These are phyloP conservation scores for Morelia viridis DNA, from an alignment of 2,797 vertebrate species.

Conservation along the genomic window DNA sequence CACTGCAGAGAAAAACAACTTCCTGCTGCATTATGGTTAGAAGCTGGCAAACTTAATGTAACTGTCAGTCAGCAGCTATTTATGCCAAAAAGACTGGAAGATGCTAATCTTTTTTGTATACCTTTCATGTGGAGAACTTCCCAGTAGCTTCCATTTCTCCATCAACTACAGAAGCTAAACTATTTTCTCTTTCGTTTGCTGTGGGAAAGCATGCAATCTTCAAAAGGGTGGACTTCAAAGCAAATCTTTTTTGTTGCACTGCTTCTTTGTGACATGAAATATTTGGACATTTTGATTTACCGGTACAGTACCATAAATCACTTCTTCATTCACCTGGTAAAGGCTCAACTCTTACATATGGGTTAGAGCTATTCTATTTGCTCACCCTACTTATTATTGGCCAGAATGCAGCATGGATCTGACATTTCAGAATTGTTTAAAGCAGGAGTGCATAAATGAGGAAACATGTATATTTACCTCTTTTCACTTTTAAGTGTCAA, in stretches of 20 bases:
- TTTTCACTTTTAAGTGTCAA: neutral
- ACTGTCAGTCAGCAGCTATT: neutral
- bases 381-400: neutral
- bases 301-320: neutral
- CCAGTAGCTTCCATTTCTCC: neutral
- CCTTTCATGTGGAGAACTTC: neutral
- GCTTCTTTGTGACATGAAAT: neutral
- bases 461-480: neutral
- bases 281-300: neutral
- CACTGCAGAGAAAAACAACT: conserved; percentile 2
- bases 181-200: neutral
- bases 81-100: neutral
- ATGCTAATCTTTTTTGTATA: no score
- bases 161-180: neutral
- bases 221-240: neutral
- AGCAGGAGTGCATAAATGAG: neutral
- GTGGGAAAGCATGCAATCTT: neutral
- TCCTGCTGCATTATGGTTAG: neutral
- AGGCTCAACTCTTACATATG: neutral
- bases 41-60: neutral
- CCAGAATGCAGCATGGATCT: neutral
- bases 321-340: neutral
- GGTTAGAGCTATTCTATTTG: neutral
- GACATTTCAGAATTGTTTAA: neutral
- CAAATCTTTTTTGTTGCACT: neutral